Evolutionary conservation across 2,888 invertebrate species (phyloP), one percentile per base, ranked within the genome.

Genomic region (Metalampra italica): DNA sequence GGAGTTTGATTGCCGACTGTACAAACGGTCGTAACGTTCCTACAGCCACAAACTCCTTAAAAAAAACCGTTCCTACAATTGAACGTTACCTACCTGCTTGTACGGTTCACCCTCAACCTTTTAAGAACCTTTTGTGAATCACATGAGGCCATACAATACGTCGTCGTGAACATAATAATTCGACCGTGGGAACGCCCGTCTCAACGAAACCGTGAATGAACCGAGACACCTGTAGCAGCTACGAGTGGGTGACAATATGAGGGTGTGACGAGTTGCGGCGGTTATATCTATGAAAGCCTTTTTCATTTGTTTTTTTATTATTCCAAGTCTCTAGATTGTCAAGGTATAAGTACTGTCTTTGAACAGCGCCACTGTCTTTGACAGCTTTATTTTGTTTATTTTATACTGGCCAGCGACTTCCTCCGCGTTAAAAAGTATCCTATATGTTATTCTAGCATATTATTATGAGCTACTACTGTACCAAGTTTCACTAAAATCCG

Each of bases 201-300:
- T 41, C 22, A 36, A 34, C 43, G 50, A 48, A 56, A 68, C 66
- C 63, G 73, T 82, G 78, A 75, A 74, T 72, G 68, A 63, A 65
- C 66, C 62, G 13, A 65, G 65, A 59, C 87, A 87, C 86, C 86
- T 87, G 87, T 82, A 76, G 54, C n/a, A n/a, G n/a, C n/a, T n/a
- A n/a, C n/a, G n/a, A n/a, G n/a, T 58, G 51, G 55, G n/a, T 9
- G 36, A 36, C 36, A 36, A n/a, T 9, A n/a, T 11, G 32, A 60
- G 57, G 41, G 41, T 57, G 56, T 60, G 57, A 53, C 60, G 57
- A 63, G 65, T 60, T 57, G 59, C 57, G 59, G 60, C 57, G 56
- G 60, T 62, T 62, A 34, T 9, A 22, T 4, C n/a, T 11, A 36
- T n/a, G 12, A 42, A 34, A 37, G 13, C 47, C 47, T 47, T 47